Evolutionary conservation across 2,888 invertebrate genomes (phyloP), one percentile per base, ranked within the genome.

Genomic region (Phrixothrix hirtus): DNA sequence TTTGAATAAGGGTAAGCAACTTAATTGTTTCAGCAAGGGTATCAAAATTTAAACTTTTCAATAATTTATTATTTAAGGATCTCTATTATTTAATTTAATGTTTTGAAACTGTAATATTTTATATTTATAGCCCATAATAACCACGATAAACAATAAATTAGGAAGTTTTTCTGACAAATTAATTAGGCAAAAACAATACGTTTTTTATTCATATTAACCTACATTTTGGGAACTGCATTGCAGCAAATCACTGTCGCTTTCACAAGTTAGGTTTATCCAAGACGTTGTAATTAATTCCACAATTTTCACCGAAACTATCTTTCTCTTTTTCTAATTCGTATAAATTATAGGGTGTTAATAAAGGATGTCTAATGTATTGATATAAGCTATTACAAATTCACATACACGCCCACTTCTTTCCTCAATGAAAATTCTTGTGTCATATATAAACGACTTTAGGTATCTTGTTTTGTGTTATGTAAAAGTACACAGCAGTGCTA

Each of bases 191-290:
- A n/a, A n/a, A n/a, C n/a, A n/a, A n/a, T n/a, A n/a, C n/a, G n/a
- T n/a, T n/a, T n/a, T n/a, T n/a, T n/a, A n/a, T 30, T 31, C 6
- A 6, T 2, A 15, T 9, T 29, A 38, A 25, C 26, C 7, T 15
- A 36, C 21, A 52, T 36, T 34, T 52, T 52, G 41, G 15, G 51
- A 32, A 46, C 41, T 21, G 35, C 42, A 32, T 27, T 1, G 13
- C 31, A 21, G 25, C 10, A 15, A 41, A 38, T 41, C 45, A 45
- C 46, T 52, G 52, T 46, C 46, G 42, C 52, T 52, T 52, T 52
- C 52, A 46, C 52, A 46, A 52, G 31, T 29, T 25, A 27, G 32
- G 29, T 14, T 27, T 35, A 25, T 41, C 26, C 16, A 39, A 41
- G 44, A 41, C 17, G 27, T 45, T 36, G 26, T 39, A 38, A 44